phyloP scores from a whole-genome alignment of 2,797 vertebrate species.

The Schizopygopsis pylzovi region DNA sequence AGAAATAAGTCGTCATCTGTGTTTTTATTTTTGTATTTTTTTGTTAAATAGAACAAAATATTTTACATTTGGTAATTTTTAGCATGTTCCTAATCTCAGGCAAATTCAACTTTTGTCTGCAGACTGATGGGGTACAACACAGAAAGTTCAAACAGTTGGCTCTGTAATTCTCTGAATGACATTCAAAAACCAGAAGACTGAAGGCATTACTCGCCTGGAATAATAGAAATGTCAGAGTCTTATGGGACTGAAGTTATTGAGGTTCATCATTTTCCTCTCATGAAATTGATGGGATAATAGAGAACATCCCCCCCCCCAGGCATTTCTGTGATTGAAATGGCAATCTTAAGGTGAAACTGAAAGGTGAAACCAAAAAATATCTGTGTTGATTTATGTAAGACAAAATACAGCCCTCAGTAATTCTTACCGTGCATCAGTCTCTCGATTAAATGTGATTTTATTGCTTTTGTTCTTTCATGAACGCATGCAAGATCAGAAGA shows the following conservation, averaged over 20 bases:
- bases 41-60: not conserved
- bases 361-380: constrained; percentile 35
- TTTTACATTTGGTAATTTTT: not conserved
- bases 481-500: not conserved
- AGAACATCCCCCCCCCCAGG: constrained; percentile 24
- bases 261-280: constrained; percentile 32
- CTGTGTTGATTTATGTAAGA: constrained; percentile 6
- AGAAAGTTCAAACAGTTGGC: not conserved
- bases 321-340: constrained; percentile 42
- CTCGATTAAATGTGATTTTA: constrained; percentile 26
- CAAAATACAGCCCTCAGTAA: constrained; percentile 15
- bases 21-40: no score
- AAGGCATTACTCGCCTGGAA: constrained; percentile 19
- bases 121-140: not conserved
- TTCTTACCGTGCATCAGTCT: constrained; percentile 23
- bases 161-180: constrained; percentile 8
- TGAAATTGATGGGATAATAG: constrained; percentile 35
- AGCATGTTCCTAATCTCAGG: not conserved
- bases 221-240: constrained; percentile 36
- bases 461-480: constrained; percentile 14
- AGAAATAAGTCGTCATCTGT: not conserved
- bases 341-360: constrained; percentile 40
- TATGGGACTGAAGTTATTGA: constrained; percentile 55
- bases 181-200: constrained; percentile 10
- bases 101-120: not conserved